Percentiles rank a stretch among this genome's conserved stretches.
Conservation (phyloP, 2,797 vertebrate species). For the Caiman crocodilus region DNA sequence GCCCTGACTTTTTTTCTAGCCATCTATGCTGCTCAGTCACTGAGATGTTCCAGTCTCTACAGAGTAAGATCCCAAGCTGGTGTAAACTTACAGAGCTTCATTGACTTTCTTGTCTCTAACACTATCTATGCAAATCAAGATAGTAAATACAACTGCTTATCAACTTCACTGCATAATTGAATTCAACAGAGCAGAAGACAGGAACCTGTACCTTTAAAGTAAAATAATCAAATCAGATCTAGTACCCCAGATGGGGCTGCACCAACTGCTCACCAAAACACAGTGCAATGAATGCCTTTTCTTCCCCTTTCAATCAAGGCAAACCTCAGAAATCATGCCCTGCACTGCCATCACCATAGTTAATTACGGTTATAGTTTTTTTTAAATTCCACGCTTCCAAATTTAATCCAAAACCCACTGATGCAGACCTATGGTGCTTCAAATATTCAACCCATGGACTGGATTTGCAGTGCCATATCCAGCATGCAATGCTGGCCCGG, state of each 20-base stretch:
- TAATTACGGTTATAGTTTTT: slow-evolving; percentile 12
- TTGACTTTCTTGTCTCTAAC: background rate
- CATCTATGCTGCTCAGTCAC: fast-evolving
- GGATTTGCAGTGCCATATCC: too few relatives aligned
- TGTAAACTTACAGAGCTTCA: background rate
- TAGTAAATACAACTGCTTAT: background rate
- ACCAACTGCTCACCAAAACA: background rate
- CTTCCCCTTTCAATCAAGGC: background rate
- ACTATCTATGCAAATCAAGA: background rate
- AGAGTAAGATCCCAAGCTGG: background rate
- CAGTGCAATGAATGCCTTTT: background rate
- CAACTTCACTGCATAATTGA: background rate
- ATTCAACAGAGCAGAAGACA: background rate
- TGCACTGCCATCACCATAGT: slow-evolving; percentile 21
- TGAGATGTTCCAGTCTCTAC: background rate
- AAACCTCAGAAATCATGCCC: background rate
- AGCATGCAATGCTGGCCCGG: too few relatives aligned
- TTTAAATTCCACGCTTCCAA: slow-evolving; percentile 40
- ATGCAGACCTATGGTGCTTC: background rate
- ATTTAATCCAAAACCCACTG: slow-evolving; percentile 32
- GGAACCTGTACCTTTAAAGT: slow-evolving; percentile 27
- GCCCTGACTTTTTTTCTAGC: background rate
- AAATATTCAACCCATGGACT: too few relatives aligned
- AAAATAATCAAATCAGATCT: slow-evolving; percentile 5
- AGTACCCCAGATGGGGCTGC: background rate